These are phyloP conservation scores for Lordiphosa collinella DNA, from an alignment of 1,140 invertebrate genomes.

Conservation along the genomic window DNA sequence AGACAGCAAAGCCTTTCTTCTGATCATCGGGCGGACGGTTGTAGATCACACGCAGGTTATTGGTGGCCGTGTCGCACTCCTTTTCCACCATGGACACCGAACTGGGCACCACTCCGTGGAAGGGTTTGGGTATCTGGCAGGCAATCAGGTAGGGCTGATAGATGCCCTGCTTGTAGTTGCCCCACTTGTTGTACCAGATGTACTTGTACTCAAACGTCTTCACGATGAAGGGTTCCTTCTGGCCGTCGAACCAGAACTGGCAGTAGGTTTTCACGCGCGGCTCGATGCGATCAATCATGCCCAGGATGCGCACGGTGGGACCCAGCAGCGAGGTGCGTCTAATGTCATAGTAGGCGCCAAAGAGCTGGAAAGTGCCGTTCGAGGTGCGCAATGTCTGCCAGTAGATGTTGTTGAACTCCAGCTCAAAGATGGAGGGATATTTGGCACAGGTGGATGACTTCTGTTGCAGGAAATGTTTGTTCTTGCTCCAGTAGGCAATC, in stretches of 20 bases:
- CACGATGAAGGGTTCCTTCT: conserved; percentile 88
- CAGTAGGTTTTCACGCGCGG: conserved; percentile 91
- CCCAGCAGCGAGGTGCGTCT: conserved; percentile 87
- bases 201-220: conserved; percentile 94
- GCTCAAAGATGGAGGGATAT: conserved; percentile 91
- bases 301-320: conserved; percentile 91
- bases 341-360: conserved; percentile 93
- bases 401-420: conserved; percentile 95
- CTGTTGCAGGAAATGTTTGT: conserved; percentile 85
- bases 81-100: conserved; percentile 93
- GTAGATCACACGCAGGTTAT: conserved; percentile 92
- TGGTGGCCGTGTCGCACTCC: conserved; percentile 90
- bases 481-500: conserved; percentile 90
- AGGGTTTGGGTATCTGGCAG: conserved; percentile 89
- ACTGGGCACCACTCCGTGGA: conserved; percentile 87
- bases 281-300: conserved; percentile 94
- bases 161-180: conserved; percentile 94
- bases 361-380: conserved; percentile 93
- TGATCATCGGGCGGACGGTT: conserved; percentile 84
- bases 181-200: conserved; percentile 96
- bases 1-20: conserved; percentile 93
- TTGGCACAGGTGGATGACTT: conserved; percentile 88
- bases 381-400: conserved; percentile 91
- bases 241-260: conserved; percentile 93
- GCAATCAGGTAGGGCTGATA: conserved; percentile 95